phyloP scores from a whole-genome alignment of 2,113 vertebrate genomes.

The Boulengerochromis microlepis region DNA sequence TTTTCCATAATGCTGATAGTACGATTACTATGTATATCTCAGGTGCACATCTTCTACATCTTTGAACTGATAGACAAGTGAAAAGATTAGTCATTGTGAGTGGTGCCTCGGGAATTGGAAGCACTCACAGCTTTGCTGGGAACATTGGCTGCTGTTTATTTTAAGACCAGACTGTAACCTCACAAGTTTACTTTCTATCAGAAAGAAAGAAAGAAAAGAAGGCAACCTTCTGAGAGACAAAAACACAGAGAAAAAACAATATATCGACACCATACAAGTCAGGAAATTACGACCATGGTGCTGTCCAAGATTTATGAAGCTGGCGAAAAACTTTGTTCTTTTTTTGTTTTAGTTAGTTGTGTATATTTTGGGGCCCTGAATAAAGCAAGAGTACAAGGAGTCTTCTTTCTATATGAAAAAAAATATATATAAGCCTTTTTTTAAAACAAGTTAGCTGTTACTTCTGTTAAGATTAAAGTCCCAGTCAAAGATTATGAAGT shows the following conservation, averaged over 20 bases:
- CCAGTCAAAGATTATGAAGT: not conserved
- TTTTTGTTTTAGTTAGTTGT: not conserved
- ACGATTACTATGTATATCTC: not conserved
- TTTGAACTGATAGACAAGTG: slow-evolving; percentile 1
- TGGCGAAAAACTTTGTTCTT: not conserved
- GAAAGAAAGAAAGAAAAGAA: not conserved
- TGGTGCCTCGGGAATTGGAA: not conserved
- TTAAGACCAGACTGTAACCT: slow-evolving; percentile 17
- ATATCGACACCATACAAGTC: not conserved
- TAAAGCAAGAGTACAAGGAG: not conserved
- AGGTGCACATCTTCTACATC: not conserved
- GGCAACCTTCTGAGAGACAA: not conserved
- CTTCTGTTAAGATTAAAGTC: not conserved
- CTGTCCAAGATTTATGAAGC: not conserved
- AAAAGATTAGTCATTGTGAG: not conserved
- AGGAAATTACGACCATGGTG: not conserved
- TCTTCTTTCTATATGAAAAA: not conserved
- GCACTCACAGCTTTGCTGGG: not conserved
- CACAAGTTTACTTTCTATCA: not conserved
- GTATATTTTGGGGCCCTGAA: not conserved
- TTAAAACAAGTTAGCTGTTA: not conserved
- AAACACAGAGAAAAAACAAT: not conserved
- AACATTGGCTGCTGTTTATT: not conserved
- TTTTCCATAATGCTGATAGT: not conserved
- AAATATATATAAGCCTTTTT: rapidly evolving